phyloP scores from a whole-genome alignment of 2,113 vertebrate species.

The Sylvia atricapilla region DNA sequence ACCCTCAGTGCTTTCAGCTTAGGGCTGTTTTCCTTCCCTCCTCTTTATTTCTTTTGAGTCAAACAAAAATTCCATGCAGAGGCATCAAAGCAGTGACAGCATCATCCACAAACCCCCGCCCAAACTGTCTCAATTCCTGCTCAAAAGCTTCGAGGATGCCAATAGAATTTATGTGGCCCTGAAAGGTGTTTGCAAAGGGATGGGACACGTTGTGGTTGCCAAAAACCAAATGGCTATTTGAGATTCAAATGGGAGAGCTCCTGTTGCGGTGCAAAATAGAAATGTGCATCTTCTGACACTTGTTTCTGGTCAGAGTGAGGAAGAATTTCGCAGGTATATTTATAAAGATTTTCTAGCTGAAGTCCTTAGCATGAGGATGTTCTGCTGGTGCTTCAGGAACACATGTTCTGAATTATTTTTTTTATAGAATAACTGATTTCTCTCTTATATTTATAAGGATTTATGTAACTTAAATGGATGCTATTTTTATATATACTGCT shows the following conservation, averaged over 20 bases:
- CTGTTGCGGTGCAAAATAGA: not conserved
- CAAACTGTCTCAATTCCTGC: not conserved
- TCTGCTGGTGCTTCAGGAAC: constrained; percentile 64
- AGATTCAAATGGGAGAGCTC: not conserved
- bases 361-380: constrained; percentile 25
- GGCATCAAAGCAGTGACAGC: not conserved
- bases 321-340: constrained; percentile 39
- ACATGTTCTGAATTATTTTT: constrained; percentile 39
- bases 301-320: not conserved
- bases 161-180: not conserved
- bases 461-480: constrained; percentile 60
- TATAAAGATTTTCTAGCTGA: constrained; percentile 24
- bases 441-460: constrained; percentile 71
- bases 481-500: constrained; percentile 64
- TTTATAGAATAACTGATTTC: constrained; percentile 51
- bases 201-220: rapidly evolving
- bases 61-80: not conserved
- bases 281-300: not conserved
- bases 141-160: not conserved
- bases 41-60: not conserved
- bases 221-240: not conserved
- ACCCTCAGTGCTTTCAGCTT: not conserved
- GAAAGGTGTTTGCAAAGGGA: not conserved
- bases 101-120: not conserved
- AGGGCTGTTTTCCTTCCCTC: not conserved